These are phyloP conservation scores for Holocentrus rufus DNA, from an alignment of 2,797 vertebrate species.

Conservation along the genomic window DNA sequence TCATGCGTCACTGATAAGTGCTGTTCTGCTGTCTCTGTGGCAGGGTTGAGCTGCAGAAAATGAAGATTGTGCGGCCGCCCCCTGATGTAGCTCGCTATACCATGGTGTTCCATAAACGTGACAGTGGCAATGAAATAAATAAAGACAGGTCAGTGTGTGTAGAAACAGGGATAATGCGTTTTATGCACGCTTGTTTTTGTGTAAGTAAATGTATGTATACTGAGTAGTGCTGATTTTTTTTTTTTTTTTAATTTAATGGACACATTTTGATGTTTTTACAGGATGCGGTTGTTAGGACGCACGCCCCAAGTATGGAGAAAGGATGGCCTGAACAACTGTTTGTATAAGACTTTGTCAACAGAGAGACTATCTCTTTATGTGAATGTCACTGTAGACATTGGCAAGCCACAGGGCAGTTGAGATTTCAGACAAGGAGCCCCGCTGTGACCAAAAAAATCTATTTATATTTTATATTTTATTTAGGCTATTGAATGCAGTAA, in stretches of 20 bases:
- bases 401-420: conserved; percentile 68
- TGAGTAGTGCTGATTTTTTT: background rate
- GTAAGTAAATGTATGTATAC: background rate
- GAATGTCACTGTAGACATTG: conserved; percentile 93
- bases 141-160: conserved; percentile 83
- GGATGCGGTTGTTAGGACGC: conserved; percentile 89
- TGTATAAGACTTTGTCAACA: conserved; percentile 86
- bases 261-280: conserved; percentile 54
- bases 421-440: conserved; percentile 6
- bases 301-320: conserved; percentile 86
- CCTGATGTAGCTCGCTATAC: conserved; percentile 90
- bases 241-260: no score
- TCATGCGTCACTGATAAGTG: background rate
- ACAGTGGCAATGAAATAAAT: conserved; percentile 92
- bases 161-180: background rate
- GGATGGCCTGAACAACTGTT: conserved; percentile 93
- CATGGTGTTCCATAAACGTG: conserved; percentile 96
- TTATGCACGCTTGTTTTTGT: background rate
- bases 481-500: conserved; percentile 9
- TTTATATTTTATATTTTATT: conserved; percentile 29
- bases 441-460: conserved; percentile 44
- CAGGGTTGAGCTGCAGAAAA: conserved; percentile 90
- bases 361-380: conserved; percentile 85
- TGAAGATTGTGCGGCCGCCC: conserved; percentile 88
- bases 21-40: conserved; percentile 14